phyloP scores from a whole-genome alignment of 1,140 invertebrate genomes.

The Adelges cooleyi region DNA sequence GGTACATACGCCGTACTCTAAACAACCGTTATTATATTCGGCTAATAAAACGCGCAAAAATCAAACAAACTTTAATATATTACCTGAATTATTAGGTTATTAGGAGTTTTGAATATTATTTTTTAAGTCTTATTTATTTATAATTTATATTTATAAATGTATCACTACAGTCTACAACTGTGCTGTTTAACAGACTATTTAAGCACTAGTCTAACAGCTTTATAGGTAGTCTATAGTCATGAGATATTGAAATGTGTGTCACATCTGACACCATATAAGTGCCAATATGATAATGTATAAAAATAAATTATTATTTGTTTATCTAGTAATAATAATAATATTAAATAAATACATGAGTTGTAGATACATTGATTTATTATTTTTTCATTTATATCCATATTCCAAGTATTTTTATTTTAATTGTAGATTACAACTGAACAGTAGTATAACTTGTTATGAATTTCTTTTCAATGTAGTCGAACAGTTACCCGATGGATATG shows the following conservation, averaged over 20 bases:
- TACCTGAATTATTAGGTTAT: slow-evolving; percentile 10
- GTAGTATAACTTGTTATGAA: background rate
- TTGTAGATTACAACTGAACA: background rate
- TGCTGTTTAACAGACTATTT: background rate
- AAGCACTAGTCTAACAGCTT: background rate
- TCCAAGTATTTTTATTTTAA: too few relatives aligned
- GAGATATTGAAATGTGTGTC: background rate
- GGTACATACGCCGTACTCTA: too few relatives aligned
- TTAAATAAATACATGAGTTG: too few relatives aligned
- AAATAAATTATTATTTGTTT: background rate
- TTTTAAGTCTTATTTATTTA: slow-evolving; percentile 1
- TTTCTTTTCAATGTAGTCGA: slow-evolving; percentile 45
- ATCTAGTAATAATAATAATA: too few relatives aligned
- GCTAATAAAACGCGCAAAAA: background rate
- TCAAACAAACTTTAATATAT: slow-evolving; percentile 17
- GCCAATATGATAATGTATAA: slow-evolving; percentile 1
- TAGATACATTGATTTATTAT: too few relatives aligned
- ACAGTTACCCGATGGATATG: slow-evolving; percentile 87
- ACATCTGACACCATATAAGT: background rate
- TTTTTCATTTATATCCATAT: too few relatives aligned
- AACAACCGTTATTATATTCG: too few relatives aligned
- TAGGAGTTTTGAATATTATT: background rate
- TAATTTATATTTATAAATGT: too few relatives aligned
- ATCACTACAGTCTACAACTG: too few relatives aligned
- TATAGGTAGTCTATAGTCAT: too few relatives aligned